Evolutionary conservation across 2,113 vertebrate species (phyloP).

Genomic region (Chamaetylas fuelleborni): DNA sequence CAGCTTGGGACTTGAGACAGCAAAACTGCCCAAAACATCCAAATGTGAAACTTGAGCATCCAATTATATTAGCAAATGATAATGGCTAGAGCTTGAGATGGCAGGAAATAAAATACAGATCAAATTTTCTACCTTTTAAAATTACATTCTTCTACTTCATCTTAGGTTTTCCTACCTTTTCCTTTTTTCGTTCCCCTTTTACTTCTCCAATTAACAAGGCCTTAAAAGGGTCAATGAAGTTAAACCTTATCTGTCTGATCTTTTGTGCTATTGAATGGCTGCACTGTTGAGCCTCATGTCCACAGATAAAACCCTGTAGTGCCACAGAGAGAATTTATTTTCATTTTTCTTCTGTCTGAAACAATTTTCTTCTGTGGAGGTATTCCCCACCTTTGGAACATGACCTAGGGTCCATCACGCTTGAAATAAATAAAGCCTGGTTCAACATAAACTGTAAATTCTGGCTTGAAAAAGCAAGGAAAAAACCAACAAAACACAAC

Average conservation of each 20-base stretch:
- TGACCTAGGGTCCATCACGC: background rate
- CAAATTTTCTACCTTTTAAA: background rate
- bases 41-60: background rate
- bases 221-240: background rate
- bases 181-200: background rate
- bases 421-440: background rate
- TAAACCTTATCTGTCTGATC: background rate
- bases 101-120: background rate
- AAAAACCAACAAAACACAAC: background rate
- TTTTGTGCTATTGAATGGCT: background rate
- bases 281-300: background rate
- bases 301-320: background rate
- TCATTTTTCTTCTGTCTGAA: background rate
- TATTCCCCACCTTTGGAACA: background rate
- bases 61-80: background rate
- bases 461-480: background rate
- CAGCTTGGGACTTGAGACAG: background rate
- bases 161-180: background rate
- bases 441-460: background rate
- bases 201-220: background rate
- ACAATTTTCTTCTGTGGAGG: background rate
- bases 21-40: background rate
- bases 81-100: background rate
- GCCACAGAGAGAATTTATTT: background rate
- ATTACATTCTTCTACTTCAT: background rate